Evolutionary conservation across 2,113 vertebrate species (phyloP).

Genomic region (Cairina moschata): DNA sequence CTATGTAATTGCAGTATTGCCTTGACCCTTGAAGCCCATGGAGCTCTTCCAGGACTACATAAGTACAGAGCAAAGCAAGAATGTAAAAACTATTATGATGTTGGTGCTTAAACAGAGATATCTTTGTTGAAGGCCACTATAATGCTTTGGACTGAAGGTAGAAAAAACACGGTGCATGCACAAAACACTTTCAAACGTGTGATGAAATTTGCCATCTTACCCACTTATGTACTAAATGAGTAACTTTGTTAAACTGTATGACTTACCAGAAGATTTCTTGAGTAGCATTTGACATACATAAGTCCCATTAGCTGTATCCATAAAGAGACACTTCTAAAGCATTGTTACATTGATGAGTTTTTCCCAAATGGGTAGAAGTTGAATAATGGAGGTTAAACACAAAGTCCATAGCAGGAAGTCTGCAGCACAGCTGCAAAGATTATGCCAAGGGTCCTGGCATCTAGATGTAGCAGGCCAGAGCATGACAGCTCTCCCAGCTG

Average conservation of each 20-base stretch:
- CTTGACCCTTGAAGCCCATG: not conserved
- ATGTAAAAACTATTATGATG: not conserved
- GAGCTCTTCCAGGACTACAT: not conserved
- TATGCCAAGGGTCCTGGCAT: not conserved
- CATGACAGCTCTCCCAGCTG: not conserved
- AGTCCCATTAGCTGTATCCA: not conserved
- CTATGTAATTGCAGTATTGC: not conserved
- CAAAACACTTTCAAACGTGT: not conserved
- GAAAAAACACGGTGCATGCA: not conserved
- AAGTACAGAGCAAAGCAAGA: not conserved
- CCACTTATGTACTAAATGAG: not conserved
- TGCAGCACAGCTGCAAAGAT: not conserved
- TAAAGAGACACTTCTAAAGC: slow-evolving; percentile 2
- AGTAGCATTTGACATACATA: not conserved
- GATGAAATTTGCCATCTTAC: not conserved
- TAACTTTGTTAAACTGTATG: not conserved
- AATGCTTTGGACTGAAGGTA: not conserved
- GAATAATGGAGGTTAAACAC: not conserved
- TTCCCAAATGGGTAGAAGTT: not conserved
- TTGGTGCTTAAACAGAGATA: not conserved
- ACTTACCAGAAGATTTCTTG: not conserved
- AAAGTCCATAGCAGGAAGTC: not conserved
- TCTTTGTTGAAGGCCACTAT: not conserved
- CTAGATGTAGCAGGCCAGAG: not conserved
- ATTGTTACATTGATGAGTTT: not conserved